phyloP scores from a whole-genome alignment of 1,140 invertebrate genomes.

The Zaprionus ghesquierei region DNA sequence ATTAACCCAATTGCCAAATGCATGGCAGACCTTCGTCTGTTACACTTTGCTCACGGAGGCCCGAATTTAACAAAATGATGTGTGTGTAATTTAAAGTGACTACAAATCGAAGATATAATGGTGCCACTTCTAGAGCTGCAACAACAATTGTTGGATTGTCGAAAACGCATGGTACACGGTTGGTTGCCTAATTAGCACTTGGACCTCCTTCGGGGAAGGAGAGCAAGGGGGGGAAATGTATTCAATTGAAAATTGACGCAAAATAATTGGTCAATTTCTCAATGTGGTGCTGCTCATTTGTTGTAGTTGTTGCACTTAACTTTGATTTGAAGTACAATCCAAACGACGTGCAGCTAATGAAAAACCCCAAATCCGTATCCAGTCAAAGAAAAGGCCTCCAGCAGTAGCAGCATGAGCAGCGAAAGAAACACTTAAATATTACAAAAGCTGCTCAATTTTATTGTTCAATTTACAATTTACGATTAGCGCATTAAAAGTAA shows the following conservation, averaged over 20 bases:
- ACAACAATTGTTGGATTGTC: neutral
- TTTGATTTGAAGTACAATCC: slow-evolving; percentile 67
- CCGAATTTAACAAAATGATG: slow-evolving; percentile 25
- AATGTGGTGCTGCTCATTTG: slow-evolving; percentile 20
- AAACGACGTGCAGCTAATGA: slow-evolving; percentile 38
- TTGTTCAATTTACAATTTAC: slow-evolving; percentile 62
- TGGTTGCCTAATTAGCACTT: slow-evolving; percentile 62
- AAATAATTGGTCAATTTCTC: slow-evolving; percentile 68
- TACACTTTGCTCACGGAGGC: neutral
- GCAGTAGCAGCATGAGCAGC: neutral
- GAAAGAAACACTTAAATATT: slow-evolving; percentile 67
- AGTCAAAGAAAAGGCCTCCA: slow-evolving; percentile 21
- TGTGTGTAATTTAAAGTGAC: slow-evolving; percentile 45
- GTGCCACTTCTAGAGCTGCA: slow-evolving; percentile 17
- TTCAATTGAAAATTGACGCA: slow-evolving; percentile 60
- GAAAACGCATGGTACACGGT: slow-evolving; percentile 45
- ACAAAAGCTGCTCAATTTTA: slow-evolving; percentile 59
- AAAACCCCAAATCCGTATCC: slow-evolving; percentile 11
- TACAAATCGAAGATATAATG: slow-evolving; percentile 29
- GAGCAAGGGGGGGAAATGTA: neutral
- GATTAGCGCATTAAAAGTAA: slow-evolving; percentile 73
- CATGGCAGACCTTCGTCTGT: slow-evolving; percentile 9
- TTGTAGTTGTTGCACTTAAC: slow-evolving; percentile 63
- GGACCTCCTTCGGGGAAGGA: slow-evolving; percentile 7
- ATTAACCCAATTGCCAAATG: slow-evolving; percentile 23